phyloP scores from a whole-genome alignment of 2,113 vertebrate genomes.

The Alethe castanea region DNA sequence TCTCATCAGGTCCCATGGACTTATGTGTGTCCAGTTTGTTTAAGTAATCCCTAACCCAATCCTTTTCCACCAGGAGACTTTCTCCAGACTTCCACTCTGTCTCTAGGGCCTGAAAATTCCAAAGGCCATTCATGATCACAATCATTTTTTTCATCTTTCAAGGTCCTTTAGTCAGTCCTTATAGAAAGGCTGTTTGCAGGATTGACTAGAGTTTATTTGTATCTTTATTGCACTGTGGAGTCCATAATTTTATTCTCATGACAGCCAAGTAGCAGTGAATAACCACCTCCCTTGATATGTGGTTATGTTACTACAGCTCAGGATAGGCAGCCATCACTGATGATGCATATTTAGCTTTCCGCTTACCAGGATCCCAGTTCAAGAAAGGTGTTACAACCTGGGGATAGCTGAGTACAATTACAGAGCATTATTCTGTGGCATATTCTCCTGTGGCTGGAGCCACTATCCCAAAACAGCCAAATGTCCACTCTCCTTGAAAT shows the following conservation, averaged over 20 bases:
- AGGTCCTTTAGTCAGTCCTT: background rate
- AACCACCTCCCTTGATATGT: background rate
- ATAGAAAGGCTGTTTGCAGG: background rate
- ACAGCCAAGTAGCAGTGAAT: background rate
- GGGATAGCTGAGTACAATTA: background rate
- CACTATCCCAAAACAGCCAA: background rate
- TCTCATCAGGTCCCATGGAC: background rate
- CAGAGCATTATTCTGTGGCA: background rate
- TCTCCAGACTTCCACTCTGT: background rate
- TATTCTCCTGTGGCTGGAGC: background rate
- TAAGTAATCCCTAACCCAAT: background rate
- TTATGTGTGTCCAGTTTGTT: background rate
- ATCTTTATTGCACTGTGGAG: background rate
- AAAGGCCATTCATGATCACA: background rate
- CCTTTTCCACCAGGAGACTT: background rate
- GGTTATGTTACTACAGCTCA: background rate
- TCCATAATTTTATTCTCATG: background rate
- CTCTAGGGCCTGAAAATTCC: background rate
- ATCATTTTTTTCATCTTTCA: background rate
- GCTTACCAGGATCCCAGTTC: background rate
- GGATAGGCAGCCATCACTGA: background rate
- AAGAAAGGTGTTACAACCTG: background rate
- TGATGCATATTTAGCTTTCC: background rate
- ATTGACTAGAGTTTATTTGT: background rate
- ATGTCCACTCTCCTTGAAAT: background rate